Evolutionary conservation across 2,888 invertebrate species (phyloP).

Genomic region (Pollenia angustigena): DNA sequence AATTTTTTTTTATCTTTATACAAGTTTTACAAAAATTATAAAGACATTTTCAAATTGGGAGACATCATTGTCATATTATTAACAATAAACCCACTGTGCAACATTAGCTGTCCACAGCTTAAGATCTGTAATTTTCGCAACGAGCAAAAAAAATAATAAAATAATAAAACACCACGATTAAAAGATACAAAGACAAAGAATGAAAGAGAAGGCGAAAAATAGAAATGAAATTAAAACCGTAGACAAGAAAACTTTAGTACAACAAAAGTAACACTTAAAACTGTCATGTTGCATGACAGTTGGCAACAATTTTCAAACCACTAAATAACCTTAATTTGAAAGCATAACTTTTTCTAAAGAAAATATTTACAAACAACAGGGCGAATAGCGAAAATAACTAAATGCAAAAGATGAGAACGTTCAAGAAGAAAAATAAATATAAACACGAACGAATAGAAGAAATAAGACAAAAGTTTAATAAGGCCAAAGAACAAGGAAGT

Average conservation of each 20-base stretch:
- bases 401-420: constrained; percentile 52
- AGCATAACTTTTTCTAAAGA: constrained; percentile 71
- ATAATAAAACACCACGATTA: constrained; percentile 45
- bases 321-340: constrained; percentile 76
- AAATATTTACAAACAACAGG: constrained; percentile 67
- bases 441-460: constrained; percentile 18
- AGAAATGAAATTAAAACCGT: constrained; percentile 67
- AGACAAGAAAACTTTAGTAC: constrained; percentile 62
- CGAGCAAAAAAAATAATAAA: constrained; percentile 6
- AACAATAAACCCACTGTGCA: constrained; percentile 26
- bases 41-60: no score
- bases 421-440: constrained; percentile 16
- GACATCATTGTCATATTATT: no score
- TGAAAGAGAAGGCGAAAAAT: constrained; percentile 36
- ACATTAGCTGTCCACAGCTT: constrained; percentile 48
- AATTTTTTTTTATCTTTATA: no score
- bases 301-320: constrained; percentile 75
- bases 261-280: constrained; percentile 73
- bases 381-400: constrained; percentile 28
- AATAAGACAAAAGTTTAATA: constrained; percentile 63
- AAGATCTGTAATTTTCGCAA: constrained; percentile 35
- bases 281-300: constrained; percentile 75
- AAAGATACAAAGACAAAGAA: constrained; percentile 14
- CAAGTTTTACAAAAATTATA: no score
- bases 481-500: constrained; percentile 60